Evolutionary conservation across 2,888 invertebrate genomes (phyloP), one percentile per base, ranked within the genome.

Genomic region (Dermolepida albohirtum): DNA sequence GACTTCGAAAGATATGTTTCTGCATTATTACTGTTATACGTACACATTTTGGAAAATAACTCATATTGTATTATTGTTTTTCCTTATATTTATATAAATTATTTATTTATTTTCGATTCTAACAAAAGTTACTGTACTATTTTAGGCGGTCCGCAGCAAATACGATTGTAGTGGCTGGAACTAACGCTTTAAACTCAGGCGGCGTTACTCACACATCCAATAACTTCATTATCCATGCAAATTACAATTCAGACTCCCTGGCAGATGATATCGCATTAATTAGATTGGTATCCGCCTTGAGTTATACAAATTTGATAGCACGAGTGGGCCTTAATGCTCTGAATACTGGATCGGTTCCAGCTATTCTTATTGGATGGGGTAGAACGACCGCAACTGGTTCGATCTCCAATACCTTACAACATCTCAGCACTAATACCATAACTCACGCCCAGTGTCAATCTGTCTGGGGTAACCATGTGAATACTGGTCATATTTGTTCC

Each of bases 401-500:
- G 2, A 75, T 84, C 0, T 87, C 89, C 0, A 84, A 85, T 66
- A 82, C 85, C 7, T 82, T 89, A 6, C 89, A 89, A 74, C 85
- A 85, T 76, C 87, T 89, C 64, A 80, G 84, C 67, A 74, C 87
- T 67, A 83, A 79, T 0, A 81, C 86, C 0, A 75, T 89, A 12
- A 86, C 82, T 63, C 84, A 86, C 22, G 82, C 84, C 27, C 77
- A 80, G 7, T 89, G 89, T 74, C 83, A 83, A 69, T 72, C 83
- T 84, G 0, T 84, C 88, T 1, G 84, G 80, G 71, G 81, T 11
- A 55, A 27, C 67, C 84, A 84, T 0, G 84, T 89, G 0, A 84
- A 80, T 71, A 82, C 82, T 5, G 79, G 82, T 0, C 86, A 89
- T 77, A 86, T 89, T 72, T 89, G 89, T 74, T 87, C 89, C 0